Base-by-base conservation (phyloP, 2,797 vertebrate genomes). In the Neostethus bicornis region DNA sequence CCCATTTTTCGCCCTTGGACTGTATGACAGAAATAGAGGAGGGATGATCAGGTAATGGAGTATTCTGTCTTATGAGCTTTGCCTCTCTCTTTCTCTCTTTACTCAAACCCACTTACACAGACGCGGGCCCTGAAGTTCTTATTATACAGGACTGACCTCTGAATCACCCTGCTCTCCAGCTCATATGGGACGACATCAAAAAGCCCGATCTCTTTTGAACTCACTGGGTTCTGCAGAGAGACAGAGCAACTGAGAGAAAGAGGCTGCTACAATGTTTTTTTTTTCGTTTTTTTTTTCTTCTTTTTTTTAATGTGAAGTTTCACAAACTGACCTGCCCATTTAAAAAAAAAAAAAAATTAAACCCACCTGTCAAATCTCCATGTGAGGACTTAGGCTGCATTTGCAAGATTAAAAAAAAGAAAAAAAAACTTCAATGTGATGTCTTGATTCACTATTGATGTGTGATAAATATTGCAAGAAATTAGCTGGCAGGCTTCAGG, bases 141-240 rank as follows among this genome's bases (percentile, higher is more conserved):
- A 85, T 87, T 87, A 90, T 90, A 85, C 85, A 79, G 63, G 24
- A 41, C 81, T 81, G 83, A 90, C 86, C 89, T 81, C 78, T 79
- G 69, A 25, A 86, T 90, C 86, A 89, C 87, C 87, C 85, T 57
- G 77, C 76, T 87, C 81, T 81, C 77, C 4, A 53, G 72, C 84
- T 85, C 83, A 80, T 83, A 87, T 85, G 87, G 81, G 79, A 88
- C 58, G 6, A 90, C 87, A 85, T 90, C 87, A 90, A 90, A 90
- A 76, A 83, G 66, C 79, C 63, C 2, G 20, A 65, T 90, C 78
- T 81, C 81, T 86, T 90, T 90, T 89, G 89, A 90, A 88, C 87
- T 86, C 57, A 0, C 75, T 74, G 75, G 73, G 61, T 79, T 87
- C 80, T 79, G 46, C 61, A 70, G 73, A 83, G 80, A 80, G 51